Evolutionary conservation across 2,888 invertebrate species (phyloP).

Genomic region (Capitulum mitella): DNA sequence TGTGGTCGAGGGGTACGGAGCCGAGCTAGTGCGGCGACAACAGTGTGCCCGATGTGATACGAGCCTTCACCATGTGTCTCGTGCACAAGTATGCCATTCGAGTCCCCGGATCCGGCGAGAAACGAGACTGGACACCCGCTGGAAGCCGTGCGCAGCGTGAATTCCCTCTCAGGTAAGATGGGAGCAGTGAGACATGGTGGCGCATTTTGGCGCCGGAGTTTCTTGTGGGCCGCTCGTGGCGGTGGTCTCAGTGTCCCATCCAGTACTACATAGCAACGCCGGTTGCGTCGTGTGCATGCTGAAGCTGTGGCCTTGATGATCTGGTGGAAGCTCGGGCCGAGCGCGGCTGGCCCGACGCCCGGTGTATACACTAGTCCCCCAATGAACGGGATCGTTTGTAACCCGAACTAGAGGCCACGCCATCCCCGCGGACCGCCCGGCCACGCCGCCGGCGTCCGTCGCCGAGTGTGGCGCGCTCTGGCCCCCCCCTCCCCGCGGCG

Average conservation of each 20-base stretch:
- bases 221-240: neutral
- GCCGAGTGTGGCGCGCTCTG: neutral
- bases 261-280: too few relatives aligned
- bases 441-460: too few relatives aligned
- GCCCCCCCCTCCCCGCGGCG: neutral
- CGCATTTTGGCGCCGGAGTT: neutral
- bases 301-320: neutral
- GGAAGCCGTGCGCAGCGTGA: neutral
- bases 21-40: neutral
- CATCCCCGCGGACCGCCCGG: too few relatives aligned
- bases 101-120: neutral
- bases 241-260: too few relatives aligned
- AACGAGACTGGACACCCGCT: neutral
- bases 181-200: neutral
- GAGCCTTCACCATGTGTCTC: neutral
- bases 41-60: neutral
- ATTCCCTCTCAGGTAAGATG: neutral
- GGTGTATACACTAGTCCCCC: neutral
- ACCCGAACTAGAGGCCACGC: too few relatives aligned
- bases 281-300: too few relatives aligned
- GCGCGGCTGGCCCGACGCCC: neutral
- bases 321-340: neutral
- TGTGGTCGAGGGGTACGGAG: too few relatives aligned
- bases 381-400: too few relatives aligned
- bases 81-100: slow-evolving; percentile 12